These are phyloP conservation scores for Selene dorsalis DNA, from an alignment of 2,797 vertebrate species.

Conservation along the genomic window DNA sequence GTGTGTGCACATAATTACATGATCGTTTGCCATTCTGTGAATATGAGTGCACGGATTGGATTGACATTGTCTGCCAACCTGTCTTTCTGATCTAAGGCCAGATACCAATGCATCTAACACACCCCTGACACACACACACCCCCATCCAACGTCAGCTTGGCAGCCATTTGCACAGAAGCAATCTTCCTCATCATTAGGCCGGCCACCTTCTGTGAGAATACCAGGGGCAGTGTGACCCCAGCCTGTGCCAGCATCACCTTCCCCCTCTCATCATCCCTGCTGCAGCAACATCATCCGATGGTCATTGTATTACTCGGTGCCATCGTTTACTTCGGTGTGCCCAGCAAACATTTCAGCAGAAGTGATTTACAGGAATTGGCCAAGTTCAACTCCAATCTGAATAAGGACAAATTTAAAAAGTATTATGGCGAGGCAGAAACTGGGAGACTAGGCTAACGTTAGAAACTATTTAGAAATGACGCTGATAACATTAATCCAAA, in stretches of 20 bases:
- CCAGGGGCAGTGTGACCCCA: slow-evolving; percentile 66
- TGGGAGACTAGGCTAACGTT: not conserved
- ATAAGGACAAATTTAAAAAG: slow-evolving; percentile 10
- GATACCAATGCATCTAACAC: slow-evolving; percentile 56
- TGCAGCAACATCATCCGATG: slow-evolving; percentile 21
- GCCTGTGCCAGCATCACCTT: slow-evolving; percentile 62
- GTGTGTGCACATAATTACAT: not conserved
- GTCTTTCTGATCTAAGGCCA: slow-evolving; percentile 72
- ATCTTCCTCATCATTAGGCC: slow-evolving; percentile 80
- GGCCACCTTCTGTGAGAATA: slow-evolving; percentile 69
- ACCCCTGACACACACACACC: slow-evolving; percentile 1
- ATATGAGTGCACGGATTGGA: slow-evolving; percentile 45
- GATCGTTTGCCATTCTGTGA: slow-evolving; percentile 12
- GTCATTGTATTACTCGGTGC: slow-evolving; percentile 42
- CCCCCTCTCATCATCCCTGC: slow-evolving; percentile 37
- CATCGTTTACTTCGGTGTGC: slow-evolving; percentile 17
- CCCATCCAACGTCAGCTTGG: slow-evolving; percentile 62
- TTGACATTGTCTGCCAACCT: slow-evolving; percentile 59
- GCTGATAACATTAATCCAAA: not conserved
- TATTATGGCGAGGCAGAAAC: not conserved
- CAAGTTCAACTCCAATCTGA: slow-evolving; percentile 25
- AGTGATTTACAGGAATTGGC: slow-evolving; percentile 12
- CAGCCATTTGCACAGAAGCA: slow-evolving; percentile 66
- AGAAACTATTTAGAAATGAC: slow-evolving; percentile 12
- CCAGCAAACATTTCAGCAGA: slow-evolving; percentile 33